phyloP scores from a whole-genome alignment of 1,140 invertebrate genomes.

The Meteorus sp. region DNA sequence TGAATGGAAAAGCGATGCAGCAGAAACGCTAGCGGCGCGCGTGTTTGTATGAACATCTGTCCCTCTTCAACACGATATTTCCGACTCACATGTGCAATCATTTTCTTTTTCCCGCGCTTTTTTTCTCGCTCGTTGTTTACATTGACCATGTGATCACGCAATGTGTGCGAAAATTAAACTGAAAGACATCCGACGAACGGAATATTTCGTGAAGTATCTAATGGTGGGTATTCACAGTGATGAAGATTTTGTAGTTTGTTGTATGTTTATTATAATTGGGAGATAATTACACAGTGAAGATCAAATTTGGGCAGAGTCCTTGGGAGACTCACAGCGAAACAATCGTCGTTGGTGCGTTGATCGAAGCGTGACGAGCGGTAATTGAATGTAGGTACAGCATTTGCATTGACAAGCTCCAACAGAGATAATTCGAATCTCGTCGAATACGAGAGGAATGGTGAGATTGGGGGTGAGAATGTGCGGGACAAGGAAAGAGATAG shows the following conservation, averaged over 20 bases:
- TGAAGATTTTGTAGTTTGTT: too few species aligned
- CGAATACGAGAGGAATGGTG: conserved; percentile 54
- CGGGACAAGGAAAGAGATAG: not conserved
- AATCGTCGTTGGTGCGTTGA: conserved; percentile 37
- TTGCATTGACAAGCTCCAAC: conserved; percentile 59
- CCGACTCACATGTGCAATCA: not conserved
- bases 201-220: too few species aligned
- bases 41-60: too few species aligned
- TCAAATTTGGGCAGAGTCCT: too few species aligned
- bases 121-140: not conserved
- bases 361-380: conserved; percentile 58
- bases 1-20: not conserved
- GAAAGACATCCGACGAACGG: too few species aligned
- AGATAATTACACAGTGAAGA: too few species aligned
- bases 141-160: not conserved
- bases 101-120: conserved; percentile 3
- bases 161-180: not conserved
- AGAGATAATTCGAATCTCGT: conserved; percentile 61
- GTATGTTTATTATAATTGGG: too few species aligned
- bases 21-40: too few species aligned
- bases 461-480: conserved; percentile 1
- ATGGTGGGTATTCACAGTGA: too few species aligned
- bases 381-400: conserved; percentile 59
- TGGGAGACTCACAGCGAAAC: too few species aligned
- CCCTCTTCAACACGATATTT: not conserved